These are phyloP conservation scores for Hirudinaria manillensis DNA, from an alignment of 2,888 invertebrate species.

Conservation along the genomic window DNA sequence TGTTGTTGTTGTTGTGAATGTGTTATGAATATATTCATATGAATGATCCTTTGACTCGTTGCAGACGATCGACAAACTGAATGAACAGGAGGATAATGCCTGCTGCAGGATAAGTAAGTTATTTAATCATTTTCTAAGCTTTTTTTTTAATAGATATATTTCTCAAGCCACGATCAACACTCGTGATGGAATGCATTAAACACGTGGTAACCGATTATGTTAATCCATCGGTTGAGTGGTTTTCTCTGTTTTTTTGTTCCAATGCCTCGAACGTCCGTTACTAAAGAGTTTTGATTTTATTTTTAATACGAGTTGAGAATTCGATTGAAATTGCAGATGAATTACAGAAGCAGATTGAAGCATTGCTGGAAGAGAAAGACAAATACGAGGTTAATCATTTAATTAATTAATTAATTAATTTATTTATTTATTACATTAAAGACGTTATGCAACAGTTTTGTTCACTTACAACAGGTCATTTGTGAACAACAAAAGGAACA, in stretches of 20 bases:
- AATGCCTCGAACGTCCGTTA: no score
- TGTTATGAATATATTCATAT: not conserved
- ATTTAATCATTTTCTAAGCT: no score
- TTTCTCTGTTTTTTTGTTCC: no score
- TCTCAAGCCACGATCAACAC: no score
- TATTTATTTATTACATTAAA: not conserved
- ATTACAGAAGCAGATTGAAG: no score
- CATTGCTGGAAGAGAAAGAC: not conserved
- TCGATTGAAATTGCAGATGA: no score
- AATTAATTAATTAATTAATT: not conserved
- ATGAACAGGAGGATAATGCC: slow-evolving; percentile 12
- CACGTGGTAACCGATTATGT: no score
- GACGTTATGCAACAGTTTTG: not conserved
- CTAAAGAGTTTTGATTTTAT: no score
- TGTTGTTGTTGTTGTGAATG: not conserved
- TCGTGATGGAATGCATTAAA: no score
- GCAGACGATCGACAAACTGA: slow-evolving; percentile 6
- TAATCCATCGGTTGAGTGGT: no score
- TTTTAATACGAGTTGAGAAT: no score
- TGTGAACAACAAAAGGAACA: slow-evolving; percentile 4
- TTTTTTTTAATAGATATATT: not conserved
- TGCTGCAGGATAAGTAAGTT: slow-evolving; percentile 12
- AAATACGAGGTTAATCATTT: not conserved
- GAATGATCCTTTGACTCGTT: not conserved
- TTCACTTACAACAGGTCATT: not conserved